Conservation (phyloP, 2,888 invertebrate species). For the Aleiodes alternator region DNA sequence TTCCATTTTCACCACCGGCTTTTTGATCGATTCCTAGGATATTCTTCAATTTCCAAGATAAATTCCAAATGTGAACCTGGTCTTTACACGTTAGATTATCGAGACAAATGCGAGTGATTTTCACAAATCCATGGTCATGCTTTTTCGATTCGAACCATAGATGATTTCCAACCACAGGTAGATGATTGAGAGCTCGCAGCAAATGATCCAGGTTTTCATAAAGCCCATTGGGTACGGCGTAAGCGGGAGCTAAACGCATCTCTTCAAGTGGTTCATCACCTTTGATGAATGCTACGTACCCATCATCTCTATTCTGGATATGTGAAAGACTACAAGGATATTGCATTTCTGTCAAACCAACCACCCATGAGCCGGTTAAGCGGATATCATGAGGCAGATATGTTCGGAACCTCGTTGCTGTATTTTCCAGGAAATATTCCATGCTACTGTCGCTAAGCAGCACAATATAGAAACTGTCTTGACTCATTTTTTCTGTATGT, state of each 20-base stretch:
- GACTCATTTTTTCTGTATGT: background rate
- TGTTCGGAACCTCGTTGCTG: too few relatives aligned
- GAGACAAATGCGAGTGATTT: too few relatives aligned
- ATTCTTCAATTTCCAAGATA: too few relatives aligned
- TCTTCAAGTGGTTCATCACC: background rate
- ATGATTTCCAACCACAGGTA: background rate
- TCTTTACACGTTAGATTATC: too few relatives aligned
- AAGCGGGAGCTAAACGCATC: too few relatives aligned
- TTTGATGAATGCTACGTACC: background rate
- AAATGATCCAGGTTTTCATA: background rate
- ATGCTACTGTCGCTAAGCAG: too few relatives aligned
- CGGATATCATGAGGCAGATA: too few relatives aligned
- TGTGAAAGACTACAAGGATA: slow-evolving; percentile 5
- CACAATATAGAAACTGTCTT: background rate
- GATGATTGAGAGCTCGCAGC: background rate
- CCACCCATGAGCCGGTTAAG: background rate
- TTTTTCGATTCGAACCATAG: too few relatives aligned
- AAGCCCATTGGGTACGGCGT: background rate
- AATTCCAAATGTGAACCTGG: too few relatives aligned
- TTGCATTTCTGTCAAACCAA: background rate
- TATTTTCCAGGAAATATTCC: too few relatives aligned
- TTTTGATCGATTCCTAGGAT: too few relatives aligned
- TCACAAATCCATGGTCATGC: too few relatives aligned
- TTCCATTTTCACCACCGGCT: background rate
- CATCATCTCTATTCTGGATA: slow-evolving; percentile 7